These are phyloP conservation scores for Amblyjoppa fuscipennis DNA, from an alignment of 2,888 invertebrate genomes.

Conservation along the genomic window DNA sequence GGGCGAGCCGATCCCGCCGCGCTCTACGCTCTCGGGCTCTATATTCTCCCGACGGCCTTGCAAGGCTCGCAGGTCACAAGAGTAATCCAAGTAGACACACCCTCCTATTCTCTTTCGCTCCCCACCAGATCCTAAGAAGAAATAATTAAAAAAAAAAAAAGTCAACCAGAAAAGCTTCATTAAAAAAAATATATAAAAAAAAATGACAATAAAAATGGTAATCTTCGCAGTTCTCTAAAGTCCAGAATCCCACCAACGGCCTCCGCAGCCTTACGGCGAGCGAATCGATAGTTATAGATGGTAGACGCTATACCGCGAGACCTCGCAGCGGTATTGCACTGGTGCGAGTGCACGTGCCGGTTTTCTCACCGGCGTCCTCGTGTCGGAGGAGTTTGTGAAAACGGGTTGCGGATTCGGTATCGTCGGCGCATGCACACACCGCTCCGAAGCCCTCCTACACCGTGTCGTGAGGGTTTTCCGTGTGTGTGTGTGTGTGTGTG, in stretches of 20 bases:
- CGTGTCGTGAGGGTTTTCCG: neutral
- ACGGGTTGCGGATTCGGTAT: conserved; percentile 23
- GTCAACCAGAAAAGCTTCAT: neutral
- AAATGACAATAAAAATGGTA: neutral
- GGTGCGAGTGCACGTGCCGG: conserved; percentile 66
- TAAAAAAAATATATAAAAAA: neutral
- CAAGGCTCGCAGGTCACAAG: conserved; percentile 58
- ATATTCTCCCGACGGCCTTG: conserved; percentile 67
- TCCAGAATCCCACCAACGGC: neutral
- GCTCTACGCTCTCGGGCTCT: conserved; percentile 1
- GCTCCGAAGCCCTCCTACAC: neutral
- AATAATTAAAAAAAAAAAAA: neutral
- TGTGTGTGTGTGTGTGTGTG: conserved; percentile 69
- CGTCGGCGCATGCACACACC: neutral
- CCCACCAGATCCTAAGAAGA: neutral
- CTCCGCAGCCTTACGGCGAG: neutral
- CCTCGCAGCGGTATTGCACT: conserved; percentile 57
- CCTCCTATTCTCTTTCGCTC: neutral
- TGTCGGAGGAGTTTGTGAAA: conserved; percentile 7
- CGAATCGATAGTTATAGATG: conserved; percentile 43
- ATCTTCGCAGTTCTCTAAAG: neutral
- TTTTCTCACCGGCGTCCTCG: conserved; percentile 53
- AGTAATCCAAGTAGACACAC: conserved; percentile 46
- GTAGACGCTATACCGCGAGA: conserved; percentile 27
- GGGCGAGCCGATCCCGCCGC: conserved; percentile 10